Conservation (phyloP, 2,888 invertebrate genomes). For the Metopia argyrocephala region DNA sequence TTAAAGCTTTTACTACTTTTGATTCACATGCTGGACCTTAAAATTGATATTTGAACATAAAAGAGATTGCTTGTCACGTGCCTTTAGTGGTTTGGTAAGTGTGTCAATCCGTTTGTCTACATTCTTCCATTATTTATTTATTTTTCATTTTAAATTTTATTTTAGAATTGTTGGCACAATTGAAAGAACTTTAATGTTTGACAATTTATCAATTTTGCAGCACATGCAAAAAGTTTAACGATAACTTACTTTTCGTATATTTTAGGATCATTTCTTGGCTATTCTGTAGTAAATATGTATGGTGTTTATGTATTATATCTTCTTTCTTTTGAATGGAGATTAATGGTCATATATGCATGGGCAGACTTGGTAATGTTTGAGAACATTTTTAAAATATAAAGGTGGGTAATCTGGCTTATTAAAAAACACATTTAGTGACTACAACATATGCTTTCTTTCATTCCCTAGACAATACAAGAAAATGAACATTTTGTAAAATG, state of each 20-base stretch:
- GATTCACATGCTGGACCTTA: slow-evolving; percentile 49
- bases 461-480: not conserved
- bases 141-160: slow-evolving; percentile 23
- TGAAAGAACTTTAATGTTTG: slow-evolving; percentile 57
- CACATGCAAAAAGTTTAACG: slow-evolving; percentile 54
- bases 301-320: slow-evolving; percentile 2
- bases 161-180: slow-evolving; percentile 39
- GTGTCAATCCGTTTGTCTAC: slow-evolving; percentile 44
- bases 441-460: not conserved
- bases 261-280: slow-evolving; percentile 26
- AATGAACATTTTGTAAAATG: not conserved
- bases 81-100: slow-evolving; percentile 58
- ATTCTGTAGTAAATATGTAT: no score
- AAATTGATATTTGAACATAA: slow-evolving; percentile 49
- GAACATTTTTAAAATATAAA: not conserved
- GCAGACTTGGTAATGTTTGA: not conserved
- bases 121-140: not conserved
- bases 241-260: slow-evolving; percentile 1
- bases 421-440: not conserved
- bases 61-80: slow-evolving; percentile 55
- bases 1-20: slow-evolving; percentile 40
- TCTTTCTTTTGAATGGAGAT: slow-evolving; percentile 23
- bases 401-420: not conserved
- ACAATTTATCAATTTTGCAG: slow-evolving; percentile 61
- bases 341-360: slow-evolving; percentile 19